Evolutionary conservation across 92 coral and sea anemone genomes (phyloP), one percentile per base, ranked within the genome.

Genomic region (Zoanthus sociatus): DNA sequence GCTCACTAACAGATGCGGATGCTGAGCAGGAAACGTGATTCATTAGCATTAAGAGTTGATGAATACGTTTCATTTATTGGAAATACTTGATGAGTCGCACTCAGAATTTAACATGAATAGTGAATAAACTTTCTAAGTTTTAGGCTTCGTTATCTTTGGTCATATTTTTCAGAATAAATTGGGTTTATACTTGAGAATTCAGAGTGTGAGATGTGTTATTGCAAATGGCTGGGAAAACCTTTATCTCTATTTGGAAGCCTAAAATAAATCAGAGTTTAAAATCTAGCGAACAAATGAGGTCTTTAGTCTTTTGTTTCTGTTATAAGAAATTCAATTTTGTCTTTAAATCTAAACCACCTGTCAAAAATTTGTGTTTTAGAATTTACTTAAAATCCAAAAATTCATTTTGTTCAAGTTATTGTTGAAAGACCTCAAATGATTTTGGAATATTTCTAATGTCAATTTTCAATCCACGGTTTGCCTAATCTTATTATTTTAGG

Each of bases 371-470:
- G 21, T 66, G 20, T 20, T 44, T 42, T 66, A 21, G 75, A 4
- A 12, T 64, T 81, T 73, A 81, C 66, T 46, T 45, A 45, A 81
- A 81, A 45, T 81, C 44, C 71, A 42, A 81, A 81, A 66, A 66
- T 81, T 81, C 63, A 50, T 47, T 63, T 81, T 31, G 44, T 44
- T 46, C 75, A 63, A 67, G 37, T 81, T 81, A 81, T 81, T 53
- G 47, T 77, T 55, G 48, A 21, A 77, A 51, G 45, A 63, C 64
- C 12, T 16, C 31, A 5, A 42, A 44, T 26, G 42, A 58, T 54
- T 77, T 31, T 63, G 20, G 47, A 14, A 77, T 21, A 55, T 13
- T 53, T 77, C 17, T 13, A 54, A 46, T 20, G 16, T 12, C 13
- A 26, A 54, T 30, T 53, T 77, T 9, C 53, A 77, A 77, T 30